Evolutionary conservation across 2,888 invertebrate genomes (phyloP).

Genomic region (Rhingia campestris): DNA sequence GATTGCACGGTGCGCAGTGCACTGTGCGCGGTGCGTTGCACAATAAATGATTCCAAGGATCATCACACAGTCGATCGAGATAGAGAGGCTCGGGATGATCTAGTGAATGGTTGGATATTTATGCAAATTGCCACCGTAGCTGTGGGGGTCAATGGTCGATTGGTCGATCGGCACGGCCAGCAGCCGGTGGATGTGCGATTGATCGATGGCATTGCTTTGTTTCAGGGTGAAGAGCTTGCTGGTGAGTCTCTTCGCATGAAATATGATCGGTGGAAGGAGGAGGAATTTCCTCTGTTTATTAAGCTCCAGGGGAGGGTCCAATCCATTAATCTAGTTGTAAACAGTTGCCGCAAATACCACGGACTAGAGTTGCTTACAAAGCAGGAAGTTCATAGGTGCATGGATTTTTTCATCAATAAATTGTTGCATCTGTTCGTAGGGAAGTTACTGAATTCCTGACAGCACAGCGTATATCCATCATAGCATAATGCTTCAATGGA

Average conservation of each 20-base stretch:
- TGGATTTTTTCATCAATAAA: too few relatives aligned
- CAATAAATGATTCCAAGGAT: conserved; percentile 62
- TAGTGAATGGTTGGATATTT: conserved; percentile 60
- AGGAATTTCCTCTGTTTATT: conserved; percentile 13
- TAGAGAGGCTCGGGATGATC: conserved; percentile 43
- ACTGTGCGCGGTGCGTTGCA: conserved; percentile 1
- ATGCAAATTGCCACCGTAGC: conserved; percentile 72
- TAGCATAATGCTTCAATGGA: too few relatives aligned
- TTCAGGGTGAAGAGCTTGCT: conserved; percentile 56
- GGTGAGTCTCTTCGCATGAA: conserved; percentile 37
- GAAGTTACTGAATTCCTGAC: too few relatives aligned
- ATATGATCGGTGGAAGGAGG: conserved; percentile 52
- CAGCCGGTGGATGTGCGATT: conserved; percentile 46
- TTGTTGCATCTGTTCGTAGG: too few relatives aligned
- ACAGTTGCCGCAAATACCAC: not conserved
- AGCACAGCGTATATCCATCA: too few relatives aligned
- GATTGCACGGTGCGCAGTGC: conserved; percentile 70
- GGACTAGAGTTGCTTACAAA: too few relatives aligned
- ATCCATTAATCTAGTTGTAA: not conserved
- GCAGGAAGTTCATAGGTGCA: too few relatives aligned
- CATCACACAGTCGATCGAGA: conserved; percentile 28
- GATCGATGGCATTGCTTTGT: conserved; percentile 69
- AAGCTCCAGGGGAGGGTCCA: not conserved
- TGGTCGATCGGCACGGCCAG: not conserved
- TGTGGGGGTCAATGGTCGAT: conserved; percentile 66